These are phyloP conservation scores for Drosophila chauvacae DNA, from an alignment of 1,140 invertebrate genomes.

Conservation along the genomic window DNA sequence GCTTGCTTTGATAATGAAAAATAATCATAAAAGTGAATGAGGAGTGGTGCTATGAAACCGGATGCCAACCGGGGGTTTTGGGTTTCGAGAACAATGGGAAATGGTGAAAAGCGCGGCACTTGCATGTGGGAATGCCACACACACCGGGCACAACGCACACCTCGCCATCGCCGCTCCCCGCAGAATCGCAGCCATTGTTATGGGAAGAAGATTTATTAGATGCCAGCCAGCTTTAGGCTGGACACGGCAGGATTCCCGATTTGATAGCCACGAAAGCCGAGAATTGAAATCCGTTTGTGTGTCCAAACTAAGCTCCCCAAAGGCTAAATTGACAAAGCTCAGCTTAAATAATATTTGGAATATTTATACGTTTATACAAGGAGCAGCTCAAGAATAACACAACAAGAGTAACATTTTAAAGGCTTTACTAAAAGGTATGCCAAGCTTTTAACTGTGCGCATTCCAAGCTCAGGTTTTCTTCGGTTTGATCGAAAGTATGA, in stretches of 20 bases:
- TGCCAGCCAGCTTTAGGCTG: conserved; percentile 15
- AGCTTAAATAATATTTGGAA: conserved; percentile 5
- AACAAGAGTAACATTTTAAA: too few species aligned
- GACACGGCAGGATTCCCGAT: conserved; percentile 14
- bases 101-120: conserved; percentile 34
- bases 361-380: not conserved
- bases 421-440: not conserved
- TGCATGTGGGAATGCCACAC: conserved; percentile 23
- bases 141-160: not conserved
- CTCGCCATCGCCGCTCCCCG: not conserved
- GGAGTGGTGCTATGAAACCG: conserved; percentile 6
- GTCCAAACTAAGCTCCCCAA: conserved; percentile 9
- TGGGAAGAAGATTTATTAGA: conserved; percentile 40
- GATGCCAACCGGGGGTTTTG: conserved; percentile 3
- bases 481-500: too few species aligned
- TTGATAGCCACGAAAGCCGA: conserved; percentile 1
- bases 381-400: not conserved
- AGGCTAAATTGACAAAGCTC: conserved; percentile 10
- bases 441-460: not conserved
- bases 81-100: conserved; percentile 27
- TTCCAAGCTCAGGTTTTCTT: not conserved
- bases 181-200: conserved; percentile 40
- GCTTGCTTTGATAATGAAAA: conserved; percentile 64
- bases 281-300: conserved; percentile 2
- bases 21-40: conserved; percentile 62